Conservation (phyloP, 2,113 vertebrate species). For the Vimba vimba region DNA sequence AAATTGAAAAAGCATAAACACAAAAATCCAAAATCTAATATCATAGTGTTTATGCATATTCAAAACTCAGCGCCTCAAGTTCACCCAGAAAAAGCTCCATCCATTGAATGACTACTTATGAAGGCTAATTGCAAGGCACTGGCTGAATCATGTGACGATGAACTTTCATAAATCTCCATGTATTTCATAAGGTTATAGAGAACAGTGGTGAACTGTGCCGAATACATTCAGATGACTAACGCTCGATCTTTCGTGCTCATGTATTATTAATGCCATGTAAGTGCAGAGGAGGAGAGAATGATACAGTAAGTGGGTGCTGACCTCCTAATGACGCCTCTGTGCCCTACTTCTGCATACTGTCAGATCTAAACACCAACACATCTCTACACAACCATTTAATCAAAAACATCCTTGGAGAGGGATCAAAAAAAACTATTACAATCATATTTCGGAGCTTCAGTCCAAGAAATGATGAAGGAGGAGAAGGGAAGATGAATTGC, state of each 20-base stretch:
- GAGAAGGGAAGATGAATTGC: not conserved
- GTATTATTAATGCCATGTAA: not conserved
- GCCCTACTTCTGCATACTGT: conserved; percentile 15
- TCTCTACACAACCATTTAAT: not conserved
- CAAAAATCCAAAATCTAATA: not conserved
- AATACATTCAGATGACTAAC: not conserved
- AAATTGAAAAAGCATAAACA: too few species aligned
- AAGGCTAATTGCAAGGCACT: not conserved
- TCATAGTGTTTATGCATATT: not conserved
- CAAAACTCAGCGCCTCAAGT: not conserved
- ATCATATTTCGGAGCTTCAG: not conserved
- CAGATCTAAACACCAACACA: not conserved
- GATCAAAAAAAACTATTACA: not conserved
- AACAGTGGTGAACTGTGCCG: not conserved
- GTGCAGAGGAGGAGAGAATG: conserved; percentile 8
- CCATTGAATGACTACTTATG: not conserved
- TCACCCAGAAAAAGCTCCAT: not conserved
- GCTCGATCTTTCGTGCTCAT: not conserved
- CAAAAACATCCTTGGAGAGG: not conserved
- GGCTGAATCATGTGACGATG: not conserved
- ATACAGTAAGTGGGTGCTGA: not conserved
- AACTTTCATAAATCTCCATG: not conserved
- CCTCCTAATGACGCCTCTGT: not conserved
- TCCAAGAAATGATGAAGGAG: conserved; percentile 8
- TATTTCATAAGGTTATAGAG: conserved; percentile 8